Percentiles rank a stretch among this genome's conserved stretches.
These are phyloP conservation scores for Perdita meconis DNA, from an alignment of 2,888 invertebrate species.

Conservation along the genomic window DNA sequence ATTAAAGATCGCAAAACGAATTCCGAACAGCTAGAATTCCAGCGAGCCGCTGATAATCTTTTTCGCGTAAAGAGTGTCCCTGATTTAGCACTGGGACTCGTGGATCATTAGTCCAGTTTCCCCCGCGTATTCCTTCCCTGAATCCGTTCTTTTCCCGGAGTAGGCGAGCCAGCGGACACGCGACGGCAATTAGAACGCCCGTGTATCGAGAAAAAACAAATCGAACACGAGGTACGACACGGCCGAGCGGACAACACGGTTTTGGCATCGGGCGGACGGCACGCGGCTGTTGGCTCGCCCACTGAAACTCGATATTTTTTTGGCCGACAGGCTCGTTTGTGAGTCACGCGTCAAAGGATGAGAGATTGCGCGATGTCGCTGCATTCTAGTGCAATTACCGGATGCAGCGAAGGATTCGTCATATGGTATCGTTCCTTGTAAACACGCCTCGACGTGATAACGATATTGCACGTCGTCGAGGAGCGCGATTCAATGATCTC, in stretches of 20 bases:
- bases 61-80: not conserved
- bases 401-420: not conserved
- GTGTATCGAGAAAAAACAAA: constrained; percentile 25
- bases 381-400: constrained; percentile 28
- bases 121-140: not conserved
- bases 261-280: constrained; percentile 39
- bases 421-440: constrained; percentile 5
- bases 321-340: constrained; percentile 37
- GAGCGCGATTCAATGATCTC: not conserved
- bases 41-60: not conserved
- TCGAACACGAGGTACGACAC: constrained; percentile 33
- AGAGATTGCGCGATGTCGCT: constrained; percentile 32
- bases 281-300: constrained; percentile 51
- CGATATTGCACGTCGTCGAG: not conserved
- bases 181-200: constrained; percentile 30
- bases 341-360: constrained; percentile 34
- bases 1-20: too few relatives aligned
- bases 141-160: not conserved
- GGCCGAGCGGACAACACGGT: constrained; percentile 12
- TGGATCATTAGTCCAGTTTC: constrained; percentile 20
- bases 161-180: constrained; percentile 11
- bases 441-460: not conserved
- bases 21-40: not conserved
- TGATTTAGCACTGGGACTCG: not conserved
- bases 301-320: constrained; percentile 53